Conservation (phyloP, 92 coral and sea anemone genomes). For the Micromussa lordhowensis region DNA sequence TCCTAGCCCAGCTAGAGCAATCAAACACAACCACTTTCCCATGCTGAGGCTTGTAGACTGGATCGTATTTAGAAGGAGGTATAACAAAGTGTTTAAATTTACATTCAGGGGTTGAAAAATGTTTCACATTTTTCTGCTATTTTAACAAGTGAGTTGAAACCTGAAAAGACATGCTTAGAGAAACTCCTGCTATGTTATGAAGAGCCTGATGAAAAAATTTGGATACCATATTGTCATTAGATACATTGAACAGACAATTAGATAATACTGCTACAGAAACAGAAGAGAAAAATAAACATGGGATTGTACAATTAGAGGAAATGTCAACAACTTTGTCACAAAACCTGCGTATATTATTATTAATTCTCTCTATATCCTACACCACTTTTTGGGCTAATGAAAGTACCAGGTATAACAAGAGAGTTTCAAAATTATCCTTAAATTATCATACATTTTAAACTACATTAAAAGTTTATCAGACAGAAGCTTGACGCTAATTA, state of each 20-base stretch:
- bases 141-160: neutral
- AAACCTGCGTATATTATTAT: slow-evolving; percentile 20
- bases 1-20: neutral
- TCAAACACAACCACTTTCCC: neutral
- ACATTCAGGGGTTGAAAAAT: neutral
- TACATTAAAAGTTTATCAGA: neutral
- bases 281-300: slow-evolving; percentile 8
- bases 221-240: neutral
- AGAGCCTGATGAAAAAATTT: neutral
- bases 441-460: slow-evolving; percentile 3
- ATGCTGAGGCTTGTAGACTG: neutral
- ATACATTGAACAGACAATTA: neutral
- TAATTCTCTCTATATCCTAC: neutral
- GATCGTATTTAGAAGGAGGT: neutral
- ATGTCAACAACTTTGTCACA: neutral
- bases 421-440: neutral
- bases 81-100: neutral
- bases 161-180: neutral
- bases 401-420: no score
- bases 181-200: neutral
- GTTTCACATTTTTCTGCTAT: neutral
- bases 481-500: neutral
- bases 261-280: neutral
- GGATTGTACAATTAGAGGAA: slow-evolving; percentile 16
- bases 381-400: neutral